Conservation (phyloP, 2,797 vertebrate species). For the Champsocephalus gunnari region DNA sequence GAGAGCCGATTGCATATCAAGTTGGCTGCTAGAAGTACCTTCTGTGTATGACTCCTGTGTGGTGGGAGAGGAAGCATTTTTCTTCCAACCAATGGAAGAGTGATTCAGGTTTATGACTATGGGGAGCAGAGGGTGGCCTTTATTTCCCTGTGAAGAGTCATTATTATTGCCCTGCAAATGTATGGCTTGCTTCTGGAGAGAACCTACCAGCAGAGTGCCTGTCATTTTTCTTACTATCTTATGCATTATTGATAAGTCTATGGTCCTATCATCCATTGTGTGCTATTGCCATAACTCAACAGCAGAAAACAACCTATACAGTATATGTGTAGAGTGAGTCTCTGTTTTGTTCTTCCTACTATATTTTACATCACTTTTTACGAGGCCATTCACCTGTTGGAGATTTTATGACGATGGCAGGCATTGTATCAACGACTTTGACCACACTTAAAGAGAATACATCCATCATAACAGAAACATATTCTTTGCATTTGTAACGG, state of each 20-base stretch:
- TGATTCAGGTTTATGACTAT: slow-evolving; percentile 85
- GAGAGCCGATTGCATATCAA: slow-evolving; percentile 83
- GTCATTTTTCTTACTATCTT: slow-evolving; percentile 84
- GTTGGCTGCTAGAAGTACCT: slow-evolving; percentile 81
- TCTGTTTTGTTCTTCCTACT: slow-evolving; percentile 56
- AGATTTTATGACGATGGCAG: slow-evolving; percentile 29
- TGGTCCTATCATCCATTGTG: slow-evolving; percentile 80
- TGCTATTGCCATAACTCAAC: slow-evolving; percentile 74
- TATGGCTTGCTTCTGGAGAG: slow-evolving; percentile 82
- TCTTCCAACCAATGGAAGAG: slow-evolving; percentile 83
- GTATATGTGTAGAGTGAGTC: slow-evolving; percentile 48
- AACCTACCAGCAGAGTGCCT: slow-evolving; percentile 81
- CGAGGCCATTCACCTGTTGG: slow-evolving; percentile 41
- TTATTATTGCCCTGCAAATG: slow-evolving; percentile 86
- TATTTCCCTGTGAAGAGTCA: slow-evolving; percentile 86
- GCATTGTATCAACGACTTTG: slow-evolving; percentile 22
- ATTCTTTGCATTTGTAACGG: neutral
- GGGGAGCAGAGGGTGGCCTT: slow-evolving; percentile 84
- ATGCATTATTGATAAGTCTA: slow-evolving; percentile 86
- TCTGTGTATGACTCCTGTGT: slow-evolving; percentile 79
- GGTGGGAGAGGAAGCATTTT: slow-evolving; percentile 80
- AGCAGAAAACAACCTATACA: slow-evolving; percentile 68
- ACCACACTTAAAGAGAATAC: slow-evolving; percentile 4
- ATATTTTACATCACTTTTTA: slow-evolving; percentile 59
- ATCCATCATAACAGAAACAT: too few relatives aligned